phyloP scores from a whole-genome alignment of 2,888 invertebrate genomes.

The Ectemnius lituratus region DNA sequence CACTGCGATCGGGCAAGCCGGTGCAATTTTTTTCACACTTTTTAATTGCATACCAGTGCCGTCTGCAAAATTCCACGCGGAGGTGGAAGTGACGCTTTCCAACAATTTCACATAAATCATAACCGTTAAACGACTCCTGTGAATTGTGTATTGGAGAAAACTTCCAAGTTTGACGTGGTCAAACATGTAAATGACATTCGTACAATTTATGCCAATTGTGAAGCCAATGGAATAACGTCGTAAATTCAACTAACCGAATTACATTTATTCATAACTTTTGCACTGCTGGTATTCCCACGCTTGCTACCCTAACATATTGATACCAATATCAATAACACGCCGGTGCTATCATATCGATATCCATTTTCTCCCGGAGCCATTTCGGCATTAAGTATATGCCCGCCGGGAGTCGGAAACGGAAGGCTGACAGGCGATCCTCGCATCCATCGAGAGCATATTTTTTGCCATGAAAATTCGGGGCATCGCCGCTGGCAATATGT shows the following conservation, averaged over 20 bases:
- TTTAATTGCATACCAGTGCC: no score
- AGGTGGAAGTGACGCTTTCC: no score
- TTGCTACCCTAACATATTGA: background rate
- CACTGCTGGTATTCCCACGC: no score
- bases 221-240: constrained; percentile 3
- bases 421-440: background rate
- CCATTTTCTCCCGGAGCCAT: background rate
- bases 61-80: no score
- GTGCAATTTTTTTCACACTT: background rate
- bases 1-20: no score
- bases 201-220: constrained; percentile 4
- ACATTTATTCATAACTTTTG: constrained; percentile 16
- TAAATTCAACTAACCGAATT: constrained; percentile 10
- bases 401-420: constrained; percentile 5
- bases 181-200: constrained; percentile 20
- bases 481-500: background rate
- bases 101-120: no score
- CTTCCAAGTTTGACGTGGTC: constrained; percentile 4
- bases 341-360: background rate
- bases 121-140: no score
- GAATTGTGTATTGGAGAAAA: background rate
- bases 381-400: background rate
- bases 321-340: background rate
- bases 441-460: constrained; percentile 15
- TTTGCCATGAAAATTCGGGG: constrained; percentile 16